phyloP scores from a whole-genome alignment of 1,140 invertebrate species.

The Drosophila nigromelanica region DNA sequence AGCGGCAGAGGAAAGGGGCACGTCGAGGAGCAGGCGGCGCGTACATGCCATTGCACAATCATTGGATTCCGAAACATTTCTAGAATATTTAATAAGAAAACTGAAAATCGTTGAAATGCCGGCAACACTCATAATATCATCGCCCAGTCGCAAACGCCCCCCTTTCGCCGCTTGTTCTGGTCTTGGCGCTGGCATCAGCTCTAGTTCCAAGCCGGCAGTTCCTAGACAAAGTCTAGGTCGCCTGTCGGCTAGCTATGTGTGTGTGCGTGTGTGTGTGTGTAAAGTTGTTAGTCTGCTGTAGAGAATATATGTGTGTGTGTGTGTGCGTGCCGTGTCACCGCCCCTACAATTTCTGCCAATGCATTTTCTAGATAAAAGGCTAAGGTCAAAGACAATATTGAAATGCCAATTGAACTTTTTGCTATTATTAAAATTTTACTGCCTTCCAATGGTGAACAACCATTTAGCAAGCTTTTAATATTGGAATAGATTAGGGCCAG shows the following conservation, averaged over 20 bases:
- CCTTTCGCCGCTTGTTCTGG: not conserved
- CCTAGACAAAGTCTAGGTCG: conserved; percentile 44
- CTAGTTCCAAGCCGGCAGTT: not conserved
- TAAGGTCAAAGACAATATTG: conserved; percentile 82
- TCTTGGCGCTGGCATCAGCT: conserved; percentile 4
- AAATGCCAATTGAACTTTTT: conserved; percentile 80
- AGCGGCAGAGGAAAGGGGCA: not conserved
- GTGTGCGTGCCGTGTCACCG: conserved; percentile 40
- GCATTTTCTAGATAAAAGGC: conserved; percentile 64
- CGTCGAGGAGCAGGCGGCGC: conserved; percentile 37
- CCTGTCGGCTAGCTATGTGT: conserved; percentile 5
- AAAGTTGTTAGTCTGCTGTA: not conserved
- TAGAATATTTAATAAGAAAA: conserved; percentile 83
- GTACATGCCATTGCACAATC: conserved; percentile 82
- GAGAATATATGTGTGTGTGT: conserved; percentile 1
- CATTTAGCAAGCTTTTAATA: conserved; percentile 4
- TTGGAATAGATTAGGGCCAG: not conserved
- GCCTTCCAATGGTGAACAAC: conserved; percentile 9
- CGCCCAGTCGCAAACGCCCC: conserved; percentile 12
- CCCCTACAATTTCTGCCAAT: conserved; percentile 33
- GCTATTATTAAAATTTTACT: conserved; percentile 75
- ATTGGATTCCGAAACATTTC: conserved; percentile 83
- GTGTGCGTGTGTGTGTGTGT: not conserved
- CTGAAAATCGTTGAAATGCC: conserved; percentile 83
- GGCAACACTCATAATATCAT: conserved; percentile 79